Percentiles rank a stretch among this genome's conserved stretches.
Evolutionary conservation across 2,113 vertebrate genomes (phyloP).

Genomic region (Agapornis roseicollis): DNA sequence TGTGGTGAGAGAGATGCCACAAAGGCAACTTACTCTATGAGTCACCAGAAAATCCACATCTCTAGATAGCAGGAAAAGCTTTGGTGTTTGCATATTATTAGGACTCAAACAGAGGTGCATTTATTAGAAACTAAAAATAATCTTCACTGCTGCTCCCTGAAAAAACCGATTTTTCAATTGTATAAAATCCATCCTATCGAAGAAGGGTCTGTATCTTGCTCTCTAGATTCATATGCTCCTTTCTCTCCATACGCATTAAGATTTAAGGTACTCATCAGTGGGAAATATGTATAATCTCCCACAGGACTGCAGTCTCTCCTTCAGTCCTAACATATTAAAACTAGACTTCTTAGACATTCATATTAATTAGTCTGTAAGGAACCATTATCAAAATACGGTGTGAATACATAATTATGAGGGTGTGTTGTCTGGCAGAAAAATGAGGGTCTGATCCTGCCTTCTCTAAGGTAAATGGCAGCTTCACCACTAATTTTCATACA

Average conservation of each 20-base stretch:
- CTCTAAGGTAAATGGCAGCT: not conserved
- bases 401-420: constrained; percentile 52
- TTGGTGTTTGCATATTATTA: not conserved
- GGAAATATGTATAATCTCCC: constrained; percentile 26
- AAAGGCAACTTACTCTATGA: not conserved
- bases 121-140: constrained; percentile 18
- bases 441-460: constrained; percentile 24
- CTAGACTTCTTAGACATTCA: constrained; percentile 50
- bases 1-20: not conserved
- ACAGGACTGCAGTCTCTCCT: constrained; percentile 21
- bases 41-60: constrained; percentile 33
- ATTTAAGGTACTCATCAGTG: constrained; percentile 47
- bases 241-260: not conserved
- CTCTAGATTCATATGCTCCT: not conserved
- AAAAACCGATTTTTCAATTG: constrained; percentile 37
- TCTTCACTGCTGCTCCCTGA: not conserved
- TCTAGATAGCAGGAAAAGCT: constrained; percentile 13
- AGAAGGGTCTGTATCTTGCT: not conserved
- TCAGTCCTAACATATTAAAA: constrained; percentile 43
- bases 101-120: constrained; percentile 8
- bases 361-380: constrained; percentile 64
- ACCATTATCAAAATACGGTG: constrained; percentile 53
- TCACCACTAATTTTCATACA: not conserved
- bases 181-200: not conserved
- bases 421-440: constrained; percentile 48